Conservation (phyloP, 2,888 invertebrate species). For the Apamea crenata region DNA sequence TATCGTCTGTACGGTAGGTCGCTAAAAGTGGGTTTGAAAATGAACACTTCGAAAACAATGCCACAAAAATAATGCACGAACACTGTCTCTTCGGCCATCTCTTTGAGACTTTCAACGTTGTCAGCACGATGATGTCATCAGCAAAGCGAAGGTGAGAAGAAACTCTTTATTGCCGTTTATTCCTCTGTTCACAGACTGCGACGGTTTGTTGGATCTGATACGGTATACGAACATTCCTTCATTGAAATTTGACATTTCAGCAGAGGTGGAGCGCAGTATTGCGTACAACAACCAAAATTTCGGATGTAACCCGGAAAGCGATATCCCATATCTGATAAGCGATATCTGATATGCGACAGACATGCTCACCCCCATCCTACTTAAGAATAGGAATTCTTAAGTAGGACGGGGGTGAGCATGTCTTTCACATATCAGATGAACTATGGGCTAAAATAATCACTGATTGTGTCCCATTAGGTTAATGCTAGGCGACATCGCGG, state of each 20-base stretch:
- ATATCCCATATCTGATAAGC: too few species aligned
- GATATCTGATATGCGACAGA: too few species aligned
- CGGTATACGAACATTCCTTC: background rate
- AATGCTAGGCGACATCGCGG: too few species aligned
- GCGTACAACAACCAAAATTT: too few species aligned
- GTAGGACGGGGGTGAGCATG: background rate
- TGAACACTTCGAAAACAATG: background rate
- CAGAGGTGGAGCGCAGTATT: background rate
- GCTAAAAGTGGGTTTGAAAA: background rate
- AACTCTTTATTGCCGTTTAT: background rate
- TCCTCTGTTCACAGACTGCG: background rate
- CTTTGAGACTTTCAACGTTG: background rate
- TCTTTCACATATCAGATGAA: background rate
- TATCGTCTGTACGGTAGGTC: background rate
- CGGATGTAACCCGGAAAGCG: background rate
- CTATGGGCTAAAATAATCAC: background rate
- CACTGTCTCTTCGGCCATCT: background rate
- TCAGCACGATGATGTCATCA: background rate
- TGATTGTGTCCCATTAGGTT: background rate
- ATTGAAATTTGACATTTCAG: background rate
- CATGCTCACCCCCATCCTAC: too few species aligned
- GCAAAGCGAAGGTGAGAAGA: background rate
- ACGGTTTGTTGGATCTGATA: background rate
- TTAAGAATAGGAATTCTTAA: too few species aligned
- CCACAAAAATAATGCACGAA: background rate